Evolutionary conservation across 2,113 vertebrate species (phyloP).

Genomic region (Megaceryle maxima): DNA sequence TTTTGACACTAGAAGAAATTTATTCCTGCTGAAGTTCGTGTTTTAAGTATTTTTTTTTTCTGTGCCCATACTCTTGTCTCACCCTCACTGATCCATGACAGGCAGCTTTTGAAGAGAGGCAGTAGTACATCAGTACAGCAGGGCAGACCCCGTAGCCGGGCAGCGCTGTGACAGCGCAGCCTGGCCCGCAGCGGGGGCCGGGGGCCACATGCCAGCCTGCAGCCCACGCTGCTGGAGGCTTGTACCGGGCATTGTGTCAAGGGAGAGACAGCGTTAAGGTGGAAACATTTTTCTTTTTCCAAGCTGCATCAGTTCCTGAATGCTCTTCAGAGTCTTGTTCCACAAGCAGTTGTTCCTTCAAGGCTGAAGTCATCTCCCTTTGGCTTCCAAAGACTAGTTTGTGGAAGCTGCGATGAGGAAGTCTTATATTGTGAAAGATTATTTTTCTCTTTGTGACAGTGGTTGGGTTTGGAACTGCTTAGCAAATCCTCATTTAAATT

Average conservation of each 20-base stretch:
- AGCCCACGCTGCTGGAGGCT: not conserved
- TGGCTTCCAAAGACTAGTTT: not conserved
- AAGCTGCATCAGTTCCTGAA: not conserved
- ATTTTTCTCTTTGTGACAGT: not conserved
- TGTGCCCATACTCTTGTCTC: not conserved
- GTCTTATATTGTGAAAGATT: not conserved
- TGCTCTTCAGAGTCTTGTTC: not conserved
- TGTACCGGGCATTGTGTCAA: not conserved
- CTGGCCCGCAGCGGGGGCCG: not conserved
- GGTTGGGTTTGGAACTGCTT: not conserved
- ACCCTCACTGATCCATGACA: not conserved
- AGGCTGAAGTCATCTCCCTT: not conserved
- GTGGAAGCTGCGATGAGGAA: not conserved
- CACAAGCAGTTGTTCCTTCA: not conserved
- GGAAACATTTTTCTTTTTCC: not conserved
- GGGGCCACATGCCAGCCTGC: not conserved
- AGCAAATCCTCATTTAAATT: not conserved
- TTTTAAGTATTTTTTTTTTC: not conserved
- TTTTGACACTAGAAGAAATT: not conserved
- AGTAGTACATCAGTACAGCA: not conserved
- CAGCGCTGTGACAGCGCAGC: not conserved
- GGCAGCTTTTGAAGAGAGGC: not conserved
- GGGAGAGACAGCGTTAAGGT: not conserved
- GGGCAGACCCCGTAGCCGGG: not conserved
- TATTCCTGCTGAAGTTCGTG: not conserved